A percentile compares a stretch with the other conserved stretches of the same genome.
Evolutionary conservation across 2,888 invertebrate genomes (phyloP).

Genomic region (Anarsia innoxiella): DNA sequence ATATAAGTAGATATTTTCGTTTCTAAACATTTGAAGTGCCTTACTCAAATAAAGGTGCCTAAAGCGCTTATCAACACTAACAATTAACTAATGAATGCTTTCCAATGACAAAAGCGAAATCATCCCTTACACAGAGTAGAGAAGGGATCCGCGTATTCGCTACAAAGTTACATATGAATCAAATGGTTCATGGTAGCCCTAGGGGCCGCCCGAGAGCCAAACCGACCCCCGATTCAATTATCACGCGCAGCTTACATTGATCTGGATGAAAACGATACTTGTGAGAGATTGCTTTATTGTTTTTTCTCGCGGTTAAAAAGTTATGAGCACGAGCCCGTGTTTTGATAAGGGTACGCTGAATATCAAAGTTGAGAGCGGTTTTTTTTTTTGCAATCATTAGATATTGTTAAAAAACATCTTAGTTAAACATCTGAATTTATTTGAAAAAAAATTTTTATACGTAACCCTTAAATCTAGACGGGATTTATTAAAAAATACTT

Average conservation of each 20-base stretch:
- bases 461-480: no score
- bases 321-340: conserved; percentile 45
- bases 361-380: no score
- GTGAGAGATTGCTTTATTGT: conserved; percentile 75
- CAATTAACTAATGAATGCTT: no score
- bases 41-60: no score
- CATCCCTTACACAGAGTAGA: conserved; percentile 21
- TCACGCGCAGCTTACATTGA: conserved; percentile 56
- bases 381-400: no score
- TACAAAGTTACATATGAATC: conserved; percentile 56
- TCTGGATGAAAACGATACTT: conserved; percentile 73
- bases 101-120: conserved; percentile 14
- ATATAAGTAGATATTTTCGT: no score
- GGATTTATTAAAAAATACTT: no score
- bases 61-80: no score
- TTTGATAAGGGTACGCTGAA: conserved; percentile 27
- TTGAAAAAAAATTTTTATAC: no score
- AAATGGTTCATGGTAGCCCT: conserved; percentile 55
- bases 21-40: no score
- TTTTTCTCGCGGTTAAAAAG: conserved; percentile 75
- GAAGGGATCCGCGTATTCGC: conserved; percentile 27
- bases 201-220: conserved; percentile 38
- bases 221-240: conserved; percentile 69
- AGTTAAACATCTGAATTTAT: no score
- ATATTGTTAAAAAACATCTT: background rate